Percentiles rank a stretch among this genome's conserved stretches.
Evolutionary conservation across 1,140 invertebrate genomes (phyloP).

Genomic region (Brachionus asplanchnoidis): DNA sequence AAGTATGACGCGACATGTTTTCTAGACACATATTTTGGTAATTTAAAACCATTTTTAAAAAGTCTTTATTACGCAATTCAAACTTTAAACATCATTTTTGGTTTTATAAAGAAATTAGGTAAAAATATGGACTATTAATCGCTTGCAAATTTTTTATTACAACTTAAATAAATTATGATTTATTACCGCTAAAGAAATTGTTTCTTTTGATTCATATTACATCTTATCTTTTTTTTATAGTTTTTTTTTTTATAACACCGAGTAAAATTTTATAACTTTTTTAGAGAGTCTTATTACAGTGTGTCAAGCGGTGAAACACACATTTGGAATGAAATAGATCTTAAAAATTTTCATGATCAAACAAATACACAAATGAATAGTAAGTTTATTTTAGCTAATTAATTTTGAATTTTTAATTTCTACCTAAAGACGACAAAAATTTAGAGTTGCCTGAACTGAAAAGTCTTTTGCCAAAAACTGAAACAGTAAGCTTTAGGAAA

Average conservation of each 20-base stretch:
- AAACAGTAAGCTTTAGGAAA: background rate
- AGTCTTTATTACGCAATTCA: background rate
- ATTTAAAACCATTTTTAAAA: background rate
- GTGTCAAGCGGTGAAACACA: background rate
- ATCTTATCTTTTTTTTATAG: background rate
- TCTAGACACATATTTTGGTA: background rate
- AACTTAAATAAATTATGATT: background rate
- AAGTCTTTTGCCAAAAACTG: background rate
- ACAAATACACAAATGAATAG: background rate
- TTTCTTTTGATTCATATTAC: background rate
- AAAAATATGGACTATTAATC: background rate
- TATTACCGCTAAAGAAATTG: background rate
- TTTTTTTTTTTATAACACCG: background rate
- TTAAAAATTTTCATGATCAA: background rate
- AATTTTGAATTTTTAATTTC: background rate
- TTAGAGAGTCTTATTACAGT: constrained; percentile 22
- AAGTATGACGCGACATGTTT: background rate
- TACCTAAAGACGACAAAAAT: background rate
- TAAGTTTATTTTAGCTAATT: background rate
- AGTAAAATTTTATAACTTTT: background rate
- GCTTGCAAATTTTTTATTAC: background rate
- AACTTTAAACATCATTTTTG: background rate
- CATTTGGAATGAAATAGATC: background rate
- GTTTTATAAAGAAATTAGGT: background rate
- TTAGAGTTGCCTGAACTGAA: background rate